Evolutionary conservation across 2,797 vertebrate genomes (phyloP), one percentile per base, ranked within the genome.

Genomic region (Hylomyscus alleni): DNA sequence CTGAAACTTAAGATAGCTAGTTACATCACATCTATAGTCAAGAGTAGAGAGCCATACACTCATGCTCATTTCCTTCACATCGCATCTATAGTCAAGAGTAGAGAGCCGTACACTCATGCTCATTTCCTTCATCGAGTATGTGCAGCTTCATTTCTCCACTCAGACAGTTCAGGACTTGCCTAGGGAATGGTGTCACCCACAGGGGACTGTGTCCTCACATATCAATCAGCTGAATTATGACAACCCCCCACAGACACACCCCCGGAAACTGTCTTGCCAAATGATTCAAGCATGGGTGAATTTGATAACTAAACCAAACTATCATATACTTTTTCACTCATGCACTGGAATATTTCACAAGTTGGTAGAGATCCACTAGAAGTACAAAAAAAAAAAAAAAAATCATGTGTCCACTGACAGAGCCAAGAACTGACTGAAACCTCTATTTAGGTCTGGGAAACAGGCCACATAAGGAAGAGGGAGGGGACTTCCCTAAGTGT

Each of bases 371-470:
- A 93, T 52, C 52, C 76, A 54, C 26, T 89, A 72, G 40, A 92
- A 90, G 20, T 37, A 73, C 31, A 77, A 91, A 88, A 87, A 52
- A 69, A 52, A 50, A 50, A 50, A 4, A 54, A 54, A 54, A 54
- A 54, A 14, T 13, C 8, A 54, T 54, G 11, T 54, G 14, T 54
- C 58, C 54, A 83, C 86, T 54, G 88, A 52, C 29, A 85, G 94
- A 95, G 95, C 96, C 95, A 95, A 89, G 77, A 65, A 85, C 98
- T 98, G 97, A 97, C 95, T 73, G 97, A 96, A 96, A 95, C 44
- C 69, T 95, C 92, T 96, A 72, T 94, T 95, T 62, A 97, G 80
- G 65, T 95, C 76, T 29, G 84, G 2, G 2, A 97, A 94, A 93
- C 40, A 69, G 94, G 96, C 94, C 94, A 98, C 83, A 15, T 83